Conservation (phyloP, 2,888 invertebrate genomes). For the Cheilosia pagana region DNA sequence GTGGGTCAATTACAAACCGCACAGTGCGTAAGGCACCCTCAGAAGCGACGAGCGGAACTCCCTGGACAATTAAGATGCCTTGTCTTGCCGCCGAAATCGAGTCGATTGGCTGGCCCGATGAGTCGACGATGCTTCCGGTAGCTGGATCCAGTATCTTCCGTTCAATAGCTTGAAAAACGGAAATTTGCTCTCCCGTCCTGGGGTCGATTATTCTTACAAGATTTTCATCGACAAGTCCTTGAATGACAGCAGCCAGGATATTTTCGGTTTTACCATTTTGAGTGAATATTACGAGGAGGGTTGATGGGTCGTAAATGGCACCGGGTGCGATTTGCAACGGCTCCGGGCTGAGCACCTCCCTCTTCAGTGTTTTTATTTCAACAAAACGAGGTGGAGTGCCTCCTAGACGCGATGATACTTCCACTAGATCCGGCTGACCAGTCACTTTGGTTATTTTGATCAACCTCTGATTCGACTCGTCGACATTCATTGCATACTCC, state of each 20-base stretch:
- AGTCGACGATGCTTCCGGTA: conserved; percentile 88
- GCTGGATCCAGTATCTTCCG: conserved; percentile 89
- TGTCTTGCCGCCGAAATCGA: conserved; percentile 90
- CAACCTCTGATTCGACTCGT: conserved; percentile 85
- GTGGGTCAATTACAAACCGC: conserved; percentile 90
- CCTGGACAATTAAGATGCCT: conserved; percentile 90
- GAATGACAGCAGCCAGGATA: conserved; percentile 90
- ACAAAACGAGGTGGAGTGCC: conserved; percentile 84
- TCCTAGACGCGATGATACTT: conserved; percentile 86
- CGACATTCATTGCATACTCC: conserved; percentile 84
- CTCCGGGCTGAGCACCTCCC: conserved; percentile 84
- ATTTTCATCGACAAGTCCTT: conserved; percentile 88
- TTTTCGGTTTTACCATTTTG: conserved; percentile 89
- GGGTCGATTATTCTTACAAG: conserved; percentile 90
- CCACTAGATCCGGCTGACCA: conserved; percentile 89
- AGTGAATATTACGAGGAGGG: conserved; percentile 89
- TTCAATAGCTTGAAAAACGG: conserved; percentile 90
- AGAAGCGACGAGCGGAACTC: conserved; percentile 89
- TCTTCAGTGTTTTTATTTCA: conserved; percentile 83
- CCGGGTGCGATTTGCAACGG: conserved; percentile 90
- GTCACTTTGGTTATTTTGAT: conserved; percentile 89
- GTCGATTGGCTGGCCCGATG: conserved; percentile 87
- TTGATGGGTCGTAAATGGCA: conserved; percentile 91
- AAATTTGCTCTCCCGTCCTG: conserved; percentile 87
- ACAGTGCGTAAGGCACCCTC: conserved; percentile 88